phyloP scores from a whole-genome alignment of 2,113 vertebrate genomes.

The Gadus macrocephalus region DNA sequence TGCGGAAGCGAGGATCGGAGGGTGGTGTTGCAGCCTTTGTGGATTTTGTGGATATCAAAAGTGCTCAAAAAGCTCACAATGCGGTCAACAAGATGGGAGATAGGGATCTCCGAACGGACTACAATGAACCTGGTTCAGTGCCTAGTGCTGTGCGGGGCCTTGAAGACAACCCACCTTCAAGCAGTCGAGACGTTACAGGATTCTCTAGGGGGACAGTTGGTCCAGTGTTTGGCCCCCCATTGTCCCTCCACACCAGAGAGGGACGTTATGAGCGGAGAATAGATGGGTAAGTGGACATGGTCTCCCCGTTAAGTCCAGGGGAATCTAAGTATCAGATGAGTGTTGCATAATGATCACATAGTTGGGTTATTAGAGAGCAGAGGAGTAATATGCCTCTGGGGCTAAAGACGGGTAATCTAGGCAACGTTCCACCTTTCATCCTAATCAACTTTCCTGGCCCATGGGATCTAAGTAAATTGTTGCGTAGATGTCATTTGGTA shows the following conservation, averaged over 20 bases:
- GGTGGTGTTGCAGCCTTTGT: conserved; percentile 98
- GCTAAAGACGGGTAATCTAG: conserved; percentile 70
- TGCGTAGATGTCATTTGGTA: conserved; percentile 63
- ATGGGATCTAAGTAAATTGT: conserved; percentile 65
- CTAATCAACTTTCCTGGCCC: conserved; percentile 66
- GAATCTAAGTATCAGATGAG: conserved; percentile 66
- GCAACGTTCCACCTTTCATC: conserved; percentile 66
- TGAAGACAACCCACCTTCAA: conserved; percentile 96
- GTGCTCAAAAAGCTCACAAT: conserved; percentile 99
- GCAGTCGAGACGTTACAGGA: conserved; percentile 99
- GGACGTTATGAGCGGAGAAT: conserved; percentile 97
- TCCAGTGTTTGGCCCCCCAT: conserved; percentile 91
- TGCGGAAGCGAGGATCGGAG: conserved; percentile 96
- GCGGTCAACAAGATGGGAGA: conserved; percentile 99
- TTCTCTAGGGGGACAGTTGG: conserved; percentile 98
- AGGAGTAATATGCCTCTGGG: conserved; percentile 47
- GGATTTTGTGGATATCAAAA: conserved; percentile 99
- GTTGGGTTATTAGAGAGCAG: conserved; percentile 57
- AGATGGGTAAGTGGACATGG: conserved; percentile 83
- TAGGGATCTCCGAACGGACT: conserved; percentile 98
- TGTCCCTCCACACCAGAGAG: conserved; percentile 99
- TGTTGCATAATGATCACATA: conserved; percentile 61
- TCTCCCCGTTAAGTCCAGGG: conserved; percentile 68
- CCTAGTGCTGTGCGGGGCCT: conserved; percentile 95
- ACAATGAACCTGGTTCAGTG: conserved; percentile 99